Evolutionary conservation across 92 coral and sea anemone genomes (phyloP).

Genomic region (Phenganax stokvisi): DNA sequence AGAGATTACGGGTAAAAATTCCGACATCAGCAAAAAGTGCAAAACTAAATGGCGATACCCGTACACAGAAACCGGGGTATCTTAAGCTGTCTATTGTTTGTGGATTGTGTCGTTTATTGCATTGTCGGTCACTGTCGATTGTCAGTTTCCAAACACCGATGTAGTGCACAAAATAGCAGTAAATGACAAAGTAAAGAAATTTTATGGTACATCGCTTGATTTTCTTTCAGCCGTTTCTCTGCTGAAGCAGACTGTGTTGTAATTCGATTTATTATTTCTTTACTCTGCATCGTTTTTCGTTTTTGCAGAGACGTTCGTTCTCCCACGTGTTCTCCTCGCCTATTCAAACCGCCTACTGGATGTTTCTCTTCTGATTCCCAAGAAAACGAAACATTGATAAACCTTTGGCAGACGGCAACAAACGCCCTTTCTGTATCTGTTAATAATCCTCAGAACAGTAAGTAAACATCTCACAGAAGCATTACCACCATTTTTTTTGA

Average conservation of each 20-base stretch:
- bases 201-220: background rate
- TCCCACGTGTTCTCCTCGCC: conserved; percentile 22
- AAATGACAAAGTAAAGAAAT: background rate
- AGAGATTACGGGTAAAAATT: too few relatives aligned
- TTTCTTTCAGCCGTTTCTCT: background rate
- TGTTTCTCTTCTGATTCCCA: background rate
- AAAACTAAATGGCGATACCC: too few relatives aligned
- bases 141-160: too few relatives aligned
- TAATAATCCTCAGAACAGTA: conserved; percentile 28
- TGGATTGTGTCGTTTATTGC: too few relatives aligned
- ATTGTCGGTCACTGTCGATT: too few relatives aligned
- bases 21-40: too few relatives aligned
- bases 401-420: conserved; percentile 32
- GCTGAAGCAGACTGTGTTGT: background rate
- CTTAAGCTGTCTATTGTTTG: too few relatives aligned
- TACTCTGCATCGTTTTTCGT: background rate
- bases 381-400: conserved; percentile 11
- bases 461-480: background rate
- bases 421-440: conserved; percentile 29
- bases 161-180: background rate
- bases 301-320: conserved; percentile 29
- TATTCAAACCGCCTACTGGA: background rate
- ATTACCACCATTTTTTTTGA: background rate
- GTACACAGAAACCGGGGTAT: too few relatives aligned
- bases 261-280: background rate